Evolutionary conservation across 2,888 invertebrate species (phyloP).

Genomic region (Conomelus anceps): DNA sequence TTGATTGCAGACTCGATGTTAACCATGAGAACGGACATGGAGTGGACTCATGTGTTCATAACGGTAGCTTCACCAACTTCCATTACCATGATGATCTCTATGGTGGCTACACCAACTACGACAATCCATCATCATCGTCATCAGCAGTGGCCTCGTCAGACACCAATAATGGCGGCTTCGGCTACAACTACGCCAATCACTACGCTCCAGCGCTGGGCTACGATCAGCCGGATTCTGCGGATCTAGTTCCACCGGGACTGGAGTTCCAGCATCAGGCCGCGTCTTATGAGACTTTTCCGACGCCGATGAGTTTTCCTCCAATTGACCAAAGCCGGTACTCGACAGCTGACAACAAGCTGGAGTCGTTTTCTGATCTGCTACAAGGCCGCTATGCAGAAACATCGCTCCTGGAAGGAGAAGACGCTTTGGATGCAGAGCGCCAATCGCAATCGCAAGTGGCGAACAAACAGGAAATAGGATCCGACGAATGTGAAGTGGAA

Average conservation of each 20-base stretch:
- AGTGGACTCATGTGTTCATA: slow-evolving; percentile 44
- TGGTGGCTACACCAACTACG: slow-evolving; percentile 47
- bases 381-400: slow-evolving; percentile 48
- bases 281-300: slow-evolving; percentile 39
- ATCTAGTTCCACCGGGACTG: slow-evolving; percentile 15
- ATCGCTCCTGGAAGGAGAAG: not conserved
- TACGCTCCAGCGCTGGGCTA: slow-evolving; percentile 40
- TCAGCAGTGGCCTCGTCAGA: slow-evolving; percentile 37
- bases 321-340: slow-evolving; percentile 32
- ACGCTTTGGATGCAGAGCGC: not conserved
- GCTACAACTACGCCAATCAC: slow-evolving; percentile 14
- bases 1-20: slow-evolving; percentile 14
- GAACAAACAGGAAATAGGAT: slow-evolving; percentile 28
- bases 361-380: slow-evolving; percentile 59
- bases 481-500: slow-evolving; percentile 52
- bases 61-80: slow-evolving; percentile 59
- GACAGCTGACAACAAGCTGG: slow-evolving; percentile 42
- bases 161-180: slow-evolving; percentile 40
- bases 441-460: not conserved
- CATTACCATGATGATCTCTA: slow-evolving; percentile 51
- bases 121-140: slow-evolving; percentile 31
- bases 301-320: slow-evolving; percentile 8
- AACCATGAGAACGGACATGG: slow-evolving; percentile 8
- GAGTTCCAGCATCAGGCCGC: slow-evolving; percentile 29
- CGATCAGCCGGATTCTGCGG: slow-evolving; percentile 16